Percentiles rank a stretch among this genome's conserved stretches.
These are phyloP conservation scores for Holotrichia oblita DNA, from an alignment of 1,140 invertebrate species.

Conservation along the genomic window DNA sequence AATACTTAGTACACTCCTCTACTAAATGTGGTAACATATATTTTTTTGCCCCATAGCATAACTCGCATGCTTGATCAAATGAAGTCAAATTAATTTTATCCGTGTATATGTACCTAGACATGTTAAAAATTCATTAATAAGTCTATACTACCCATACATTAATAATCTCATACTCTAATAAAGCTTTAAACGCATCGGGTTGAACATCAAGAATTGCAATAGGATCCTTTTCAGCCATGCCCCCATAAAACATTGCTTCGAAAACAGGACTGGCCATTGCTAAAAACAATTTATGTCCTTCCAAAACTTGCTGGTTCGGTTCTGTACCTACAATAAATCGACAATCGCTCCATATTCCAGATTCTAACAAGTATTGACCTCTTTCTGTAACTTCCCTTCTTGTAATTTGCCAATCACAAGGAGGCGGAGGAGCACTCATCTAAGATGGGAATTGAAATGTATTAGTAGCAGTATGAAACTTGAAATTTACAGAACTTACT, in stretches of 20 bases:
- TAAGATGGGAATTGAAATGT: background rate
- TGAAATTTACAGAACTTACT: background rate
- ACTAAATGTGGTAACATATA: slow-evolving; percentile 86
- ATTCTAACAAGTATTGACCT: slow-evolving; percentile 75
- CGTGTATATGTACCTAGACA: slow-evolving; percentile 79
- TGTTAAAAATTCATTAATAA: slow-evolving; percentile 52
- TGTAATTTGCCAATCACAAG: slow-evolving; percentile 77
- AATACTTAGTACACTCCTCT: slow-evolving; percentile 80
- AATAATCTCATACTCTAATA: slow-evolving; percentile 68
- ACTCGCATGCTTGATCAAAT: slow-evolving; percentile 84
- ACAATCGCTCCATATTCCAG: slow-evolving; percentile 82
- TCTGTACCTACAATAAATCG: slow-evolving; percentile 84
- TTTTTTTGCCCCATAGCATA: slow-evolving; percentile 88
- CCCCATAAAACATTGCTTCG: slow-evolving; percentile 83
- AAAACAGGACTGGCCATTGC: slow-evolving; percentile 87
- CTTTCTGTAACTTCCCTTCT: slow-evolving; percentile 74
- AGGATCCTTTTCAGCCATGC: slow-evolving; percentile 73
- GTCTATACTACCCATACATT: slow-evolving; percentile 26
- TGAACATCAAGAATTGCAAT: slow-evolving; percentile 85
- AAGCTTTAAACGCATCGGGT: slow-evolving; percentile 82
- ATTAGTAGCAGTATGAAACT: background rate
- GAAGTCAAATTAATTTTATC: slow-evolving; percentile 80
- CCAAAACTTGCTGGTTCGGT: slow-evolving; percentile 75
- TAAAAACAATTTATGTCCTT: slow-evolving; percentile 82
- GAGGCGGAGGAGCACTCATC: slow-evolving; percentile 52